A percentile compares a stretch with the other conserved stretches of the same genome.
Conservation (phyloP, 2,113 vertebrate species). For the Trematocara variabile region DNA sequence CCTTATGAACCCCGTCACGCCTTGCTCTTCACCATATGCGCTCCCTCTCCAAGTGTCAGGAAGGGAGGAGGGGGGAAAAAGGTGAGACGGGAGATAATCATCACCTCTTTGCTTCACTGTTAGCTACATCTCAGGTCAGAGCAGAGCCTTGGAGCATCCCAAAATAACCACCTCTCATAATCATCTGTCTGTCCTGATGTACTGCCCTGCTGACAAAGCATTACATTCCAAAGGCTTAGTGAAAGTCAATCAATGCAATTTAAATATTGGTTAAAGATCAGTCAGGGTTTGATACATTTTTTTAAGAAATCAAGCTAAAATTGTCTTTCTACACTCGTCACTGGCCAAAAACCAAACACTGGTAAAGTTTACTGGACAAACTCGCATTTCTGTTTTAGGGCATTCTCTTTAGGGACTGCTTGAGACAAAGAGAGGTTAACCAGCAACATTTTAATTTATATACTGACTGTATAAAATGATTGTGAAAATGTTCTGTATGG, state of each 20-base stretch:
- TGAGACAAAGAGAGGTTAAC: slow-evolving; percentile 62
- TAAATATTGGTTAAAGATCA: slow-evolving; percentile 1
- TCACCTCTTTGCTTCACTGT: slow-evolving; percentile 59
- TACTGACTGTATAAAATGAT: slow-evolving; percentile 53
- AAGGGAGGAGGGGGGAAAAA: background rate
- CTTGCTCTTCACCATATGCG: slow-evolving; percentile 57
- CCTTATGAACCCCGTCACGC: slow-evolving; percentile 51
- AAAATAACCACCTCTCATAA: slow-evolving; percentile 44
- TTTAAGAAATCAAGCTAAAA: slow-evolving; percentile 29
- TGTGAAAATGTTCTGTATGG: slow-evolving; percentile 58
- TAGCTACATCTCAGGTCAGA: slow-evolving; percentile 62
- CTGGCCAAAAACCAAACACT: slow-evolving; percentile 14
- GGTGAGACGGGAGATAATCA: slow-evolving; percentile 54
- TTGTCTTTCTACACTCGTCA: slow-evolving; percentile 5
- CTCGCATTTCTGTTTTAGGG: slow-evolving; percentile 37
- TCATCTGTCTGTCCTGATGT: slow-evolving; percentile 26
- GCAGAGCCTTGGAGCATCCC: slow-evolving; percentile 36
- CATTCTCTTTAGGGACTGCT: slow-evolving; percentile 38
- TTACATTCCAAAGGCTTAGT: slow-evolving; percentile 63
- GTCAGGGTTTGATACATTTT: slow-evolving; percentile 42
- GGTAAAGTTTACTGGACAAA: slow-evolving; percentile 13
- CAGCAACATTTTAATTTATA: slow-evolving; percentile 56
- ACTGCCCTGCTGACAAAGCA: slow-evolving; percentile 32
- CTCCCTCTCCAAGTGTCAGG: slow-evolving; percentile 42
- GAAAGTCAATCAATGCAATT: slow-evolving; percentile 45